A percentile compares a stretch with the other conserved stretches of the same genome.
phyloP scores from a whole-genome alignment of 1,140 invertebrate genomes.

The Wiebesia pumilae region DNA sequence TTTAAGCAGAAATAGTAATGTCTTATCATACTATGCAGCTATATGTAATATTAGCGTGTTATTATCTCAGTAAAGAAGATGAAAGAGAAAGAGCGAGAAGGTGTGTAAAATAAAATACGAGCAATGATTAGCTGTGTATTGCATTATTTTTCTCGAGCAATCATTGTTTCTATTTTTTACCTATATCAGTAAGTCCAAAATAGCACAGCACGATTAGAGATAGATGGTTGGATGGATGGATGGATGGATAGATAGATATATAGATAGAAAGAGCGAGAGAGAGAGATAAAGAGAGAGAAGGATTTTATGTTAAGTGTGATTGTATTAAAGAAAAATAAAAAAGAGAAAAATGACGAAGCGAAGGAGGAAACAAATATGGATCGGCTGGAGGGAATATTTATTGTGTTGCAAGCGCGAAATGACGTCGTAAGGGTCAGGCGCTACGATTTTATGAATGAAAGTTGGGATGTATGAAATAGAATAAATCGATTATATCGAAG shows the following conservation, averaged over 20 bases:
- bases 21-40: neutral
- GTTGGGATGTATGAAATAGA: neutral
- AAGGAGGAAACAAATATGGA: constrained; percentile 30
- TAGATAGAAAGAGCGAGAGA: neutral
- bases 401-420: neutral
- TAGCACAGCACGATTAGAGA: neutral
- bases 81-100: neutral
- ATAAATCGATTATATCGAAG: neutral
- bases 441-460: constrained; percentile 16
- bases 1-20: neutral
- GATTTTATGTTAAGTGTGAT: too few relatives aligned
- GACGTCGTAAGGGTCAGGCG: neutral
- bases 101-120: constrained; percentile 28
- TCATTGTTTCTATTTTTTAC: constrained; percentile 19
- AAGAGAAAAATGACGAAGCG: too few relatives aligned
- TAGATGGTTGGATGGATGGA: neutral
- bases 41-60: neutral
- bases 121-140: constrained; percentile 42
- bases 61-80: neutral
- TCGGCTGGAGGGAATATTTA: constrained; percentile 22
- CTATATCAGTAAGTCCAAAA: neutral
- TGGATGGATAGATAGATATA: neutral
- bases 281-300: neutral
- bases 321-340: too few relatives aligned
- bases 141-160: constrained; percentile 19